Conservation (phyloP, 2,888 invertebrate species). For the Melanostoma scalare region DNA sequence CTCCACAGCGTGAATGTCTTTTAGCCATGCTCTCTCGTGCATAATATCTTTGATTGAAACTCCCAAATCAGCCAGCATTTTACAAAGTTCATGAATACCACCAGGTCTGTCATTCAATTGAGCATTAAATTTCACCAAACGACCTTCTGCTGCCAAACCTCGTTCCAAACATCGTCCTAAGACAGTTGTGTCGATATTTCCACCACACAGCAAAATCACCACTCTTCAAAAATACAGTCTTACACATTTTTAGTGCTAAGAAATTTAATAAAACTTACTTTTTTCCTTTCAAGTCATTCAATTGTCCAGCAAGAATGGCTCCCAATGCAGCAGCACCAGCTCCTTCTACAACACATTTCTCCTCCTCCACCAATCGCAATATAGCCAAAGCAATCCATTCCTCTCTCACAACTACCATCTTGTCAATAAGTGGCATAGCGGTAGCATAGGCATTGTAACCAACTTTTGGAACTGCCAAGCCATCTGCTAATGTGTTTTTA, state of each 20-base stretch:
- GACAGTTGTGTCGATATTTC: constrained; percentile 96
- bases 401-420: constrained; percentile 90
- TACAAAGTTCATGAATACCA: constrained; percentile 91
- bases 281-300: constrained; percentile 91
- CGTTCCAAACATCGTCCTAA: constrained; percentile 93
- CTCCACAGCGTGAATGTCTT: constrained; percentile 92
- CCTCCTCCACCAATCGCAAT: constrained; percentile 89
- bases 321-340: constrained; percentile 94
- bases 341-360: constrained; percentile 95
- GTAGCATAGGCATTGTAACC: constrained; percentile 93
- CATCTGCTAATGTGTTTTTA: constrained; percentile 92
- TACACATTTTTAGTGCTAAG: background rate
- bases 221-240: constrained; percentile 84
- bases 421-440: constrained; percentile 88
- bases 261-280: constrained; percentile 83
- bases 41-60: constrained; percentile 97
- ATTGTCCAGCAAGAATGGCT: constrained; percentile 90
- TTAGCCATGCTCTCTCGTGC: constrained; percentile 97
- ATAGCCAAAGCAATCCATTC: constrained; percentile 93
- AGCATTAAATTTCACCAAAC: constrained; percentile 88
- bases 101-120: constrained; percentile 94
- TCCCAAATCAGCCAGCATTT: constrained; percentile 88
- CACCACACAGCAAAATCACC: constrained; percentile 92
- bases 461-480: constrained; percentile 93
- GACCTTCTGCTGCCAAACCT: constrained; percentile 93